These are phyloP conservation scores for Excalfactoria chinensis DNA, from an alignment of 2,113 vertebrate species.

Conservation along the genomic window DNA sequence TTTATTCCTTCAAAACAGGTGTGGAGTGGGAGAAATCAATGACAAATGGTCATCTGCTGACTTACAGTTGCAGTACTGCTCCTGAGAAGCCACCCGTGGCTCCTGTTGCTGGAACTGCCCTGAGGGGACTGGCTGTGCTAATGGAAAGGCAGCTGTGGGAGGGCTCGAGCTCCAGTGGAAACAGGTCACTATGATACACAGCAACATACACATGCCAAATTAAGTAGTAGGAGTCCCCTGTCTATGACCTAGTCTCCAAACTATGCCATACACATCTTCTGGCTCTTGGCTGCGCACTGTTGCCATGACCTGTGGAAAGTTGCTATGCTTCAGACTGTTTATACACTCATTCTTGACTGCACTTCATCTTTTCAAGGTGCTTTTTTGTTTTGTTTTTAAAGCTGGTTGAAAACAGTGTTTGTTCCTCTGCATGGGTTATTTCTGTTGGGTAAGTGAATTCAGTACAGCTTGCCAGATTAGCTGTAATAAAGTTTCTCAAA, in stretches of 20 bases:
- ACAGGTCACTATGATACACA: slow-evolving; percentile 50
- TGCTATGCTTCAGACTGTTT: slow-evolving; percentile 45
- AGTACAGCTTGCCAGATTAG: neutral
- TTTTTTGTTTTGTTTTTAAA: neutral
- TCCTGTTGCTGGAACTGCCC: neutral
- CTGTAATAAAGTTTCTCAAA: neutral
- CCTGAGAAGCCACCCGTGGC: neutral
- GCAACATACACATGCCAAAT: slow-evolving; percentile 60
- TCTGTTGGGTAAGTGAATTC: neutral
- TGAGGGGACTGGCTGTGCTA: neutral
- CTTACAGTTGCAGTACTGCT: neutral
- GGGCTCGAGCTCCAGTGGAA: slow-evolving; percentile 19
- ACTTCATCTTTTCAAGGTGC: neutral
- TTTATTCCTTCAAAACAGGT: neutral
- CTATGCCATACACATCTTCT: slow-evolving; percentile 43
- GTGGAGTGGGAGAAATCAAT: neutral
- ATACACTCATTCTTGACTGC: neutral
- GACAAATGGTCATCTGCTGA: neutral
- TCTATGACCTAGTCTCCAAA: slow-evolving; percentile 44
- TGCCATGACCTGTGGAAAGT: slow-evolving; percentile 33
- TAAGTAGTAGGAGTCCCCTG: slow-evolving; percentile 58
- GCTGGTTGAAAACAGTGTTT: neutral
- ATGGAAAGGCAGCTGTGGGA: slow-evolving; percentile 5
- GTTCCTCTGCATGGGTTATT: neutral
- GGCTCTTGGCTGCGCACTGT: slow-evolving; percentile 23